These are phyloP conservation scores for Pseudomugil gertrudae DNA, from an alignment of 2,797 vertebrate species.

Conservation along the genomic window DNA sequence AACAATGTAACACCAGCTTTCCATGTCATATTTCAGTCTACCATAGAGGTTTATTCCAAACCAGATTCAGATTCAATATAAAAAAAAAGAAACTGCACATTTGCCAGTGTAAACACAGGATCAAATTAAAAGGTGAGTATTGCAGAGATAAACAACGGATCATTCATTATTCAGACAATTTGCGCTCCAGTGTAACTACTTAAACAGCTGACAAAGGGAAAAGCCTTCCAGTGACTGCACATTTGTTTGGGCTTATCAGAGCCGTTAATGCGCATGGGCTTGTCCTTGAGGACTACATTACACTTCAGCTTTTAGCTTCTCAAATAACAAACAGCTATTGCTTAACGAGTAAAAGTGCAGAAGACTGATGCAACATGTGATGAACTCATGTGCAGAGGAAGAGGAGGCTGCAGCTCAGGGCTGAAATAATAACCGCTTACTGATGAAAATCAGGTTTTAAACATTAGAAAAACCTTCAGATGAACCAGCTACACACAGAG, in stretches of 20 bases:
- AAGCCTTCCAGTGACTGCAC: slow-evolving; percentile 36
- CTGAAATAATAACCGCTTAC: background rate
- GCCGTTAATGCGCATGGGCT: slow-evolving; percentile 22
- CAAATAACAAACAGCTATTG: slow-evolving; percentile 55
- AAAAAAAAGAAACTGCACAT: background rate
- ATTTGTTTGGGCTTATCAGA: slow-evolving; percentile 5
- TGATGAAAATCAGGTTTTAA: background rate
- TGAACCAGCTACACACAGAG: background rate
- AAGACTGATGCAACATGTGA: background rate
- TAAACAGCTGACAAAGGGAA: slow-evolving; percentile 71
- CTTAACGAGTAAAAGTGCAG: slow-evolving; percentile 30
- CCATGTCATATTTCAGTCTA: background rate
- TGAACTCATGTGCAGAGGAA: background rate
- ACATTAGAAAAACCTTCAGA: background rate
- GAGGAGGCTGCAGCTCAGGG: background rate
- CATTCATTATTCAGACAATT: slow-evolving; percentile 78
- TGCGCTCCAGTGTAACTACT: slow-evolving; percentile 66
- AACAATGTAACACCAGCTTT: slow-evolving; percentile 17
- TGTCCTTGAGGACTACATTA: slow-evolving; percentile 45
- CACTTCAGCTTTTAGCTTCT: slow-evolving; percentile 50
- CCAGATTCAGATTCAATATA: background rate
- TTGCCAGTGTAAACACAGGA: background rate
- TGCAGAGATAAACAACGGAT: slow-evolving; percentile 36
- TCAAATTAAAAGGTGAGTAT: slow-evolving; percentile 54
- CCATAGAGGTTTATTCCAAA: background rate